A percentile compares a stretch with the other conserved stretches of the same genome.
phyloP scores from a whole-genome alignment of 1,140 invertebrate species.

The Cryptotermes secundus region DNA sequence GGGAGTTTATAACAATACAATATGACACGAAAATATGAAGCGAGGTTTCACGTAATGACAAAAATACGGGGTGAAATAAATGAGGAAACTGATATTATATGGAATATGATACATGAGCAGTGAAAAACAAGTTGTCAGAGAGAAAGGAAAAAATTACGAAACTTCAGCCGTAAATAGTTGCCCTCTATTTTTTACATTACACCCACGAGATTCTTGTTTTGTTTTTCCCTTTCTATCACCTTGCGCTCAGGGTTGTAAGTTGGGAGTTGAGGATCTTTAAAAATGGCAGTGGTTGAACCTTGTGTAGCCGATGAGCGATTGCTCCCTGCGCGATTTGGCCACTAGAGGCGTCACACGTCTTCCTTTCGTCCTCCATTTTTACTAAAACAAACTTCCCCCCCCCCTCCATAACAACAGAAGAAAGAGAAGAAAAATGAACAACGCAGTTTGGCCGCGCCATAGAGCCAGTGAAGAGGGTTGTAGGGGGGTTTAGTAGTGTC shows the following conservation, averaged over 20 bases:
- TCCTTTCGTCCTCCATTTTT: constrained; percentile 10
- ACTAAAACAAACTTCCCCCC: neutral
- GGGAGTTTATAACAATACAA: no score
- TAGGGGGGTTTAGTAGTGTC: neutral
- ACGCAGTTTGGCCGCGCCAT: neutral
- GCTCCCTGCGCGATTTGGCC: neutral
- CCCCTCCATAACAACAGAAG: neutral
- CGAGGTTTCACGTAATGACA: no score
- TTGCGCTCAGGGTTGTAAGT: no score
- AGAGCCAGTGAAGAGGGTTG: neutral
- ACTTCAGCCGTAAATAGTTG: neutral
- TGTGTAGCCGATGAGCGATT: neutral
- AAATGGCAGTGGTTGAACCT: neutral
- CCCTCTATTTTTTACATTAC: neutral
- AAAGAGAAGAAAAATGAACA: neutral
- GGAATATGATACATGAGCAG: neutral
- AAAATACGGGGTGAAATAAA: no score
- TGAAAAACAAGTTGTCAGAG: neutral
- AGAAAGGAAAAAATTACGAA: neutral
- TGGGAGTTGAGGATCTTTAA: neutral
- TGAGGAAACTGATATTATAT: no score
- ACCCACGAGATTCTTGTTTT: neutral
- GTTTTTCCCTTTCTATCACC: neutral
- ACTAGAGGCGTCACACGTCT: constrained; percentile 7
- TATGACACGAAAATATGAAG: no score